These are phyloP conservation scores for Linnaemya tessellans DNA, from an alignment of 2,888 invertebrate species.

Conservation along the genomic window DNA sequence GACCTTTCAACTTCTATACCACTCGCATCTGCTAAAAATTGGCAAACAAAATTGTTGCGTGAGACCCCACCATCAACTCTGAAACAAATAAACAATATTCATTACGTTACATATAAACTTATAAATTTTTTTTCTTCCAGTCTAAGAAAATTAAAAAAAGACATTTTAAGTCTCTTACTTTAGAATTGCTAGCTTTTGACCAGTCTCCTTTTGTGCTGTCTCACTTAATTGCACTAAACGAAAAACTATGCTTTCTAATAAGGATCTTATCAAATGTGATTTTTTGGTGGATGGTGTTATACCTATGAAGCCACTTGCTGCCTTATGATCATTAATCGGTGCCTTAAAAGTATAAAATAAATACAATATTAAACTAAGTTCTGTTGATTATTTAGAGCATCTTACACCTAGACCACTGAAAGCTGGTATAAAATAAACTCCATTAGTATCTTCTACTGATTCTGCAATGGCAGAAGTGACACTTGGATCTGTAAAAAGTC, in stretches of 20 bases:
- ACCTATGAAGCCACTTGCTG: conserved; percentile 91
- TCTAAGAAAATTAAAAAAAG: not conserved
- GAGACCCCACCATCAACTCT: conserved; percentile 99
- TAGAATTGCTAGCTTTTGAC: conserved; percentile 85
- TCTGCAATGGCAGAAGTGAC: conserved; percentile 88
- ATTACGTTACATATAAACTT: not conserved
- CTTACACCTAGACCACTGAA: conserved; percentile 93
- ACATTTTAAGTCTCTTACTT: conserved; percentile 83
- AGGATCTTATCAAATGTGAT: conserved; percentile 91
- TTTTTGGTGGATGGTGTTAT: conserved; percentile 88
- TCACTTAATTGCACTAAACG: conserved; percentile 90
- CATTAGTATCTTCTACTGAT: conserved; percentile 88
- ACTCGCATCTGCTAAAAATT: conserved; percentile 93
- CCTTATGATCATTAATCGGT: conserved; percentile 93
- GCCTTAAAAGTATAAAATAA: conserved; percentile 85
- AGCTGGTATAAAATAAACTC: conserved; percentile 94
- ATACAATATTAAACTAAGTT: not conserved
- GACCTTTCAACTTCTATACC: conserved; percentile 90
- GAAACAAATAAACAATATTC: conserved; percentile 5
- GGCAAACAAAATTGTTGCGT: conserved; percentile 95
- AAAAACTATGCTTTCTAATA: conserved; percentile 94
- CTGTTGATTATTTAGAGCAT: conserved; percentile 42
- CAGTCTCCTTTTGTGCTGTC: conserved; percentile 89
- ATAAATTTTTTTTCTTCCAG: not conserved
- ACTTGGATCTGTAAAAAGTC: conserved; percentile 86